phyloP scores from a whole-genome alignment of 2,113 vertebrate species.

The Pogona vitticeps region DNA sequence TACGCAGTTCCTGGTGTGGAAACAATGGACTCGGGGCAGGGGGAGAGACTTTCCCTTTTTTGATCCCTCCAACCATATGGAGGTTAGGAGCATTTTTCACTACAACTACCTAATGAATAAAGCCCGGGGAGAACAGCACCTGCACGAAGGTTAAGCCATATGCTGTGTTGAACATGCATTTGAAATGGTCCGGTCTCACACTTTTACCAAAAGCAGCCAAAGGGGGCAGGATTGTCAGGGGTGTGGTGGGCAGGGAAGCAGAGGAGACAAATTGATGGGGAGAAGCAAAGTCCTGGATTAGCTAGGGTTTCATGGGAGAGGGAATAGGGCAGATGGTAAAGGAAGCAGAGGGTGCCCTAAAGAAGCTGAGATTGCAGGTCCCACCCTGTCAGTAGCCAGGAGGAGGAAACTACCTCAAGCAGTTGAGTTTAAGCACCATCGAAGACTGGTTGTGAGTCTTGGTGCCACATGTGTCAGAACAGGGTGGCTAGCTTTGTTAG shows the following conservation, averaged over 20 bases:
- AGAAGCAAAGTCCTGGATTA: neutral
- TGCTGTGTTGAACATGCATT: neutral
- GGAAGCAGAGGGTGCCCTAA: too few relatives aligned
- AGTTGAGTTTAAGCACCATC: too few relatives aligned
- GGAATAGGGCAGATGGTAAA: too few relatives aligned
- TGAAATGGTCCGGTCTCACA: neutral
- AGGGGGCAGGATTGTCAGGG: too few relatives aligned
- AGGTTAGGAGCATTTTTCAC: neutral
- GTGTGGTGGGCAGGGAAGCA: neutral
- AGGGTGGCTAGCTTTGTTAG: too few relatives aligned
- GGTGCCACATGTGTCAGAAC: too few relatives aligned
- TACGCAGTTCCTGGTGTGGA: neutral
- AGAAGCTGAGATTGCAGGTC: neutral
- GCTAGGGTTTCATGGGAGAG: too few relatives aligned
- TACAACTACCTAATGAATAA: too few relatives aligned
- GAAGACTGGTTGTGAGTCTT: too few relatives aligned
- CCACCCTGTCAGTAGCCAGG: too few relatives aligned
- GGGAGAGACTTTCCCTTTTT: neutral
- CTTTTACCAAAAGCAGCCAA: neutral
- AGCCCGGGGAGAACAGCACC: neutral
- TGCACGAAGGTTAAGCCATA: neutral
- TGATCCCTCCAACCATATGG: neutral
- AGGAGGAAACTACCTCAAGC: too few relatives aligned
- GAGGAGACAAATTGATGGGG: neutral
- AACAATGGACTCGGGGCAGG: neutral